phyloP scores from a whole-genome alignment of 2,113 vertebrate genomes.

The Tupaia chinensis region DNA sequence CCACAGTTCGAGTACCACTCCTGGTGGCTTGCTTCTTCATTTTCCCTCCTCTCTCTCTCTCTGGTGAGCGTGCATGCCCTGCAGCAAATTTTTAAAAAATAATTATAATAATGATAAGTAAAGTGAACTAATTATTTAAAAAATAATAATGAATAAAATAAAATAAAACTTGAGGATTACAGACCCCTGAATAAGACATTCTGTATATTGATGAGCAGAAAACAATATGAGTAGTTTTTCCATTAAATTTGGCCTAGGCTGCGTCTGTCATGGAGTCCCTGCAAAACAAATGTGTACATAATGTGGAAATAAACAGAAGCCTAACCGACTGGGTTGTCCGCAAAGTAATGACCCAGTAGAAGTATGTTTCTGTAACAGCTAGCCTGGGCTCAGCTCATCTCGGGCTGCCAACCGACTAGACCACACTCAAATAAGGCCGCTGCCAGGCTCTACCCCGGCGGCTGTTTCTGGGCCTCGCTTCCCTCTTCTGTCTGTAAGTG shows the following conservation, averaged over 20 bases:
- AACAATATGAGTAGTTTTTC: no score
- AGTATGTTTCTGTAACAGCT: neutral
- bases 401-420: neutral
- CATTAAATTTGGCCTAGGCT: neutral
- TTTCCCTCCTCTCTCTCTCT: no score
- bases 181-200: neutral
- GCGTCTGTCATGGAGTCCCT: neutral
- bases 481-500: neutral
- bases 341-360: no score
- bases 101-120: no score
- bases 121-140: no score
- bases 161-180: neutral
- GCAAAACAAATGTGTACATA: neutral
- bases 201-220: neutral
- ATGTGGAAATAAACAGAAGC: no score
- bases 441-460: neutral
- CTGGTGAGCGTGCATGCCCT: no score
- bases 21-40: no score
- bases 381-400: neutral
- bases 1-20: no score
- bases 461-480: neutral
- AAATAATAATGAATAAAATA: no score
- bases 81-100: no score
- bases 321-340: neutral
- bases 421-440: neutral